Percentiles rank a stretch among this genome's conserved stretches.
Evolutionary conservation across 2,888 invertebrate genomes (phyloP).

Genomic region (Antheraea assamensis): DNA sequence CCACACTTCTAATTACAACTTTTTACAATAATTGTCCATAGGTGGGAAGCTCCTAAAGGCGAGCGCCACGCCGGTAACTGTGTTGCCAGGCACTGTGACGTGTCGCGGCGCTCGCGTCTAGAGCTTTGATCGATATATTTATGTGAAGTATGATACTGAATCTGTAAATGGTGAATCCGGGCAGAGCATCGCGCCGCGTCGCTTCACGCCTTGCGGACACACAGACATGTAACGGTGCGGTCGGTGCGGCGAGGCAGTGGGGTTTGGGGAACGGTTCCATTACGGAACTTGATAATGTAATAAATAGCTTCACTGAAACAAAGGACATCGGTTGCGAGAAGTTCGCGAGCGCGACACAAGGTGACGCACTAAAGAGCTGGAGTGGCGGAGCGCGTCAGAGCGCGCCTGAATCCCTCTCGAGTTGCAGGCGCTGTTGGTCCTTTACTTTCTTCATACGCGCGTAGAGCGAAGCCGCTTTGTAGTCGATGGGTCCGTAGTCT

Average conservation of each 20-base stretch:
- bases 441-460: conserved; percentile 87
- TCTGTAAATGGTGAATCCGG: not conserved
- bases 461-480: conserved; percentile 93
- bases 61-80: too few relatives aligned
- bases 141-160: not conserved
- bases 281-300: not conserved
- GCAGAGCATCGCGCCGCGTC: not conserved
- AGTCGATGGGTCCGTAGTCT: conserved; percentile 95
- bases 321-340: too few relatives aligned
- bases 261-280: not conserved
- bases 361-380: not conserved
- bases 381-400: conserved; percentile 48
- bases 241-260: not conserved
- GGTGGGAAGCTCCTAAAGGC: not conserved
- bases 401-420: conserved; percentile 68
- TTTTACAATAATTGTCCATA: conserved; percentile 5
- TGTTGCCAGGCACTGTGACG: not conserved
- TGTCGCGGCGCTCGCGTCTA: not conserved
- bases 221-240: too few relatives aligned
- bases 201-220: too few relatives aligned
- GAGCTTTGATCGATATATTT: not conserved
- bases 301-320: too few relatives aligned
- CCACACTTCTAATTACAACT: not conserved
- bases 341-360: too few relatives aligned
- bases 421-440: conserved; percentile 75